Evolutionary conservation across 2,113 vertebrate genomes (phyloP).

Genomic region (Takifugu flavidus): DNA sequence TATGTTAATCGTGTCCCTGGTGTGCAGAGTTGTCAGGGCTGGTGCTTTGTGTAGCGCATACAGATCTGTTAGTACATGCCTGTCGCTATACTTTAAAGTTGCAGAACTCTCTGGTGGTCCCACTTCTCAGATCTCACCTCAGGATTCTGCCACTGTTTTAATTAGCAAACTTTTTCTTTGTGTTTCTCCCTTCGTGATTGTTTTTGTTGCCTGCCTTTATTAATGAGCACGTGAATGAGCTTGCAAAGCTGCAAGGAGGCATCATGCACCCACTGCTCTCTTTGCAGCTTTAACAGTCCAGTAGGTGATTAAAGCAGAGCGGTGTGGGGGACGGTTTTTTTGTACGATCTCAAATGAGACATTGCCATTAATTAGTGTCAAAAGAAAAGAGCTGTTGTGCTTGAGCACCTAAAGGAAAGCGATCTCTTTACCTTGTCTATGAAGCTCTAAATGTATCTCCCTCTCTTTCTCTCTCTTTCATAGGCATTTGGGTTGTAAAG

Average conservation of each 20-base stretch:
- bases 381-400: conserved; percentile 54
- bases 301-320: conserved; percentile 65
- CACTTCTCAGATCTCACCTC: conserved; percentile 56
- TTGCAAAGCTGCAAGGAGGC: conserved; percentile 43
- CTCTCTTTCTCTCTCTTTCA: conserved; percentile 10
- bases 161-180: conserved; percentile 66
- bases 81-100: conserved; percentile 34
- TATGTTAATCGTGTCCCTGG: conserved; percentile 35
- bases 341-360: conserved; percentile 59
- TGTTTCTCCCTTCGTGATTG: conserved; percentile 33
- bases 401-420: conserved; percentile 46
- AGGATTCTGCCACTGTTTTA: conserved; percentile 47
- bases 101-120: conserved; percentile 42
- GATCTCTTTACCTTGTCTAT: conserved; percentile 53
- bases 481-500: conserved; percentile 20
- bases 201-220: conserved; percentile 49
- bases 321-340: conserved; percentile 61
- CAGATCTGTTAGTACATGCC: conserved; percentile 43
- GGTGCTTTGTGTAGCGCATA: conserved; percentile 26
- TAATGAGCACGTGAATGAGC: conserved; percentile 54
- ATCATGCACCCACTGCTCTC: conserved; percentile 51
- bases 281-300: conserved; percentile 54
- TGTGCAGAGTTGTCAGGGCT: conserved; percentile 24
- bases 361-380: conserved; percentile 68
- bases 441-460: conserved; percentile 43